Conservation (phyloP, 2,888 invertebrate species). For the Heliconius erato region DNA sequence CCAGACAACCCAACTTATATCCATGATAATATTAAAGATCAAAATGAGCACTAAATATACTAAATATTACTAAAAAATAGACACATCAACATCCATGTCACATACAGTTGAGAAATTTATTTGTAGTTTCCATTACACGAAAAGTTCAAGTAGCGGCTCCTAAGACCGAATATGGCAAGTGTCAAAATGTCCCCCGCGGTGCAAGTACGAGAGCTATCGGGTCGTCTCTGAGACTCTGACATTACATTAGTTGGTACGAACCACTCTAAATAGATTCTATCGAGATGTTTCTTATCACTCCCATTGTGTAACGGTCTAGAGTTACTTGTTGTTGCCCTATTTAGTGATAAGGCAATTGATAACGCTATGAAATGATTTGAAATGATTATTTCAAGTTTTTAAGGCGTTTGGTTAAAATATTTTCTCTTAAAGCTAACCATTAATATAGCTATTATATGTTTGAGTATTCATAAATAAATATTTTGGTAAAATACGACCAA, state of each 20-base stretch:
- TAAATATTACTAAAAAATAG: neutral
- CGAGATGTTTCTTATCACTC: conserved; percentile 26
- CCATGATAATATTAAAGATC: neutral
- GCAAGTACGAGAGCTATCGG: conserved; percentile 2
- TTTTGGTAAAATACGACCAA: no score
- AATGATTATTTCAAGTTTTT: neutral
- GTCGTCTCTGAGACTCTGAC: conserved; percentile 6
- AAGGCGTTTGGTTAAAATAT: neutral
- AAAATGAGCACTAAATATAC: neutral
- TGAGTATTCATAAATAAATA: no score
- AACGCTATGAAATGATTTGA: neutral
- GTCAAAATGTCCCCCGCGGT: conserved; percentile 62
- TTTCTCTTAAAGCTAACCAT: no score
- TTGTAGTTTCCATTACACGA: conserved; percentile 42
- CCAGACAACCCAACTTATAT: no score
- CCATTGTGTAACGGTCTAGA: conserved; percentile 26
- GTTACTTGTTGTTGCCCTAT: conserved; percentile 20
- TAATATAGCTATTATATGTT: no score
- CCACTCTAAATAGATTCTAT: conserved; percentile 23
- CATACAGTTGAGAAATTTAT: conserved; percentile 47
- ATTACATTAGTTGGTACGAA: neutral
- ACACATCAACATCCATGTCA: conserved; percentile 34
- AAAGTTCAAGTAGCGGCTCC: conserved; percentile 51
- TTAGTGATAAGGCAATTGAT: neutral
- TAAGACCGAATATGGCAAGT: conserved; percentile 63